Percentiles rank a stretch among this genome's conserved stretches.
Evolutionary conservation across 1,140 invertebrate species (phyloP).

Genomic region (Luehdorfia chinensis): DNA sequence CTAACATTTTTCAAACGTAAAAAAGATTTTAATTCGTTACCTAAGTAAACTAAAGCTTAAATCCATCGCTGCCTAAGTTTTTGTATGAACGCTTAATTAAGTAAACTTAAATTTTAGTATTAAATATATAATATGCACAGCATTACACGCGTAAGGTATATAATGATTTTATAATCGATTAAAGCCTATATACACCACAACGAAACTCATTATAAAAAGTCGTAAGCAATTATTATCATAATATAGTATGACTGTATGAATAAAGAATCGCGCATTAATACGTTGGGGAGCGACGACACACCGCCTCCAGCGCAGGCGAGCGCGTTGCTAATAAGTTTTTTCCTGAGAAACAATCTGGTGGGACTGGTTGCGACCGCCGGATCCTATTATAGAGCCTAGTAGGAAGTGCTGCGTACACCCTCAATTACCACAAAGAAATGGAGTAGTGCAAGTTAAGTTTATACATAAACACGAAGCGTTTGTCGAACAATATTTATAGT

Average conservation of each 20-base stretch:
- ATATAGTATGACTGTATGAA: conserved; percentile 1
- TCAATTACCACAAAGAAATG: conserved; percentile 58
- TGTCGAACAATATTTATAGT: neutral
- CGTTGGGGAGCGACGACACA: neutral
- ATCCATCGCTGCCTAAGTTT: too few relatives aligned
- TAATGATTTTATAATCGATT: too few relatives aligned
- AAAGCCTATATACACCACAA: neutral
- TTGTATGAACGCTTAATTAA: too few relatives aligned
- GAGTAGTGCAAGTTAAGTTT: conserved; percentile 25
- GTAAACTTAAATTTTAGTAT: too few relatives aligned
- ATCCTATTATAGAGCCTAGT: conserved; percentile 41
- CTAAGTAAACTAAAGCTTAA: too few relatives aligned
- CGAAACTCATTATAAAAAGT: conserved; percentile 3
- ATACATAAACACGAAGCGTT: conserved; percentile 22
- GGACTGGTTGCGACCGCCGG: conserved; percentile 26
- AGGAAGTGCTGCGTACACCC: conserved; percentile 42
- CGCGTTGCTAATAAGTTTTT: conserved; percentile 32
- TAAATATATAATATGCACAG: too few relatives aligned
- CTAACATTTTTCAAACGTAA: too few relatives aligned
- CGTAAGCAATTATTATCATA: conserved; percentile 14
- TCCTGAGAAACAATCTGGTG: conserved; percentile 21
- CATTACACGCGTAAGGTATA: too few relatives aligned
- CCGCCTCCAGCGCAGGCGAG: conserved; percentile 16
- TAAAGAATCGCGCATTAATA: neutral
- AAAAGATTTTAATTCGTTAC: too few relatives aligned